Evolutionary conservation across 2,113 vertebrate genomes (phyloP).

Genomic region (Phylloscopus whistleri): DNA sequence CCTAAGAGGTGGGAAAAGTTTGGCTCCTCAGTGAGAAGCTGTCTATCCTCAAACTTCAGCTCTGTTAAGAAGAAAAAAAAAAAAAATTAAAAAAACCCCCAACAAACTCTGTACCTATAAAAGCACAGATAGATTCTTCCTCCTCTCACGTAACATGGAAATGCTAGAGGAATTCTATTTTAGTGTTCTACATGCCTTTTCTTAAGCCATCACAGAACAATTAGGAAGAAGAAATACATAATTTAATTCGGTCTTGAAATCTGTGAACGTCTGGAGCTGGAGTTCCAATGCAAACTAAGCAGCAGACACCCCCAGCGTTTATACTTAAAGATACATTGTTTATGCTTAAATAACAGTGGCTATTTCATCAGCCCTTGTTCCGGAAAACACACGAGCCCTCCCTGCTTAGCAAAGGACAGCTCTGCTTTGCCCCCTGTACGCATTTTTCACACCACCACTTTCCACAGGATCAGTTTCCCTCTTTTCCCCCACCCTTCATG

Average conservation of each 20-base stretch:
- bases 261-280: background rate
- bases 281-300: background rate
- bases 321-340: background rate
- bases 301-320: background rate
- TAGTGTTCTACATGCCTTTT: background rate
- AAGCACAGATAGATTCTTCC: background rate
- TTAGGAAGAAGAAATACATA: background rate
- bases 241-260: background rate
- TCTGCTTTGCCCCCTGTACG: background rate
- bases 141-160: background rate
- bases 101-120: fast-evolving
- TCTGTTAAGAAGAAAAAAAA: background rate
- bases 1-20: background rate
- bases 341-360: background rate
- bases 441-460: background rate
- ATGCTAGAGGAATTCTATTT: background rate
- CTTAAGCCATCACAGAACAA: background rate
- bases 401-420: background rate
- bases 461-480: background rate
- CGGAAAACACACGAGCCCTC: background rate
- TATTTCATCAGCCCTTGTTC: background rate
- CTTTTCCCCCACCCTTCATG: background rate
- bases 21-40: background rate
- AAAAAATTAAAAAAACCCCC: too few relatives aligned
- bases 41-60: background rate